Percentiles rank a stretch among this genome's conserved stretches.
Conservation (phyloP, 35 echinoderm and acorn worm genomes). For the Patiria miniata region DNA sequence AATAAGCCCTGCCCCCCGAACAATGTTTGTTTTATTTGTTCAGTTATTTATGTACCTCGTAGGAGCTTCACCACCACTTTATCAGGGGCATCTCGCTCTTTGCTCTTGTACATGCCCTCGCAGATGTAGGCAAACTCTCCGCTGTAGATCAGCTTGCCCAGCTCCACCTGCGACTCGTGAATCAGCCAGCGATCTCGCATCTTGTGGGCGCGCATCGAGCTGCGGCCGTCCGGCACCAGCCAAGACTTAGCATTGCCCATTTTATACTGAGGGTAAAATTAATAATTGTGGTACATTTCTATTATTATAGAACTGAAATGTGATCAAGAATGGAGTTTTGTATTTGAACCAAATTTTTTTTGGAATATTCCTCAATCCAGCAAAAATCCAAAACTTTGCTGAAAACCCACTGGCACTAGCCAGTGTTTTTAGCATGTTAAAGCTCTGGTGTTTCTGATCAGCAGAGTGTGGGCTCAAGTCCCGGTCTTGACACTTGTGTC, state of each 20-base stretch:
- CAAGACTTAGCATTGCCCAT: constrained; percentile 31
- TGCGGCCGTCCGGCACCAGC: constrained; percentile 53
- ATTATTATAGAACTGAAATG: not conserved
- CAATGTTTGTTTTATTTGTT: no score
- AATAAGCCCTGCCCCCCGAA: no score
- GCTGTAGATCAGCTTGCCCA: constrained; percentile 77
- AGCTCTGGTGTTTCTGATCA: no score
- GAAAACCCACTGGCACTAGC: no score
- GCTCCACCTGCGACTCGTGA: constrained; percentile 44
- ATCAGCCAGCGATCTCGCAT: constrained; percentile 84
- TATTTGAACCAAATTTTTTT: not conserved
- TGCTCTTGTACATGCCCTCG: constrained; percentile 66
- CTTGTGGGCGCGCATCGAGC: constrained; percentile 32
- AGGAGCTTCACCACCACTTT: constrained; percentile 90
- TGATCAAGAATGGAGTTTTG: not conserved
- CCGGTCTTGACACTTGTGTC: no score
- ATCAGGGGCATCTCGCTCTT: constrained; percentile 13
- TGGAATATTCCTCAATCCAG: not conserved
- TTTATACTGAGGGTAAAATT: not conserved
- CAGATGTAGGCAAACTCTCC: constrained; percentile 92
- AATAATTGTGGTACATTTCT: no score
- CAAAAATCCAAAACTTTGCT: no score
- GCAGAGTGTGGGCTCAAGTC: no score
- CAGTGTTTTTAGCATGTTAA: no score
- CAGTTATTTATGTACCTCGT: no score